These are phyloP conservation scores for Neodiprion virginianus DNA, from an alignment of 1,140 invertebrate species.

Conservation along the genomic window DNA sequence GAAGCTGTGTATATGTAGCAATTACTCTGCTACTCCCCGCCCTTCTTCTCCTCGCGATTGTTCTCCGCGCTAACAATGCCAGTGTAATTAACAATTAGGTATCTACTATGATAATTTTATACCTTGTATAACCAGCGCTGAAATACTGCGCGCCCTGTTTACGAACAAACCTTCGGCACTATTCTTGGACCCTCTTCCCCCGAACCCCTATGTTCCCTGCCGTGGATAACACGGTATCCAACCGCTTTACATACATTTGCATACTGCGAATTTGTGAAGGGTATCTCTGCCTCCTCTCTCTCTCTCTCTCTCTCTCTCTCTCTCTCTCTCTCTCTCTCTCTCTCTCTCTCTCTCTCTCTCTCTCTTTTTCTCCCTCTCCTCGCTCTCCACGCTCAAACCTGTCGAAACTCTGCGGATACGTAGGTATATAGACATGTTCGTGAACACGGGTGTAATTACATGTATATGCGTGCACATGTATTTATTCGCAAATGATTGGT, in stretches of 20 bases:
- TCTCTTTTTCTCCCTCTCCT: slow-evolving; percentile 8
- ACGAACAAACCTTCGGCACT: neutral
- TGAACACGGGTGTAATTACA: too few relatives aligned
- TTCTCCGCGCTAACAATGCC: slow-evolving; percentile 42
- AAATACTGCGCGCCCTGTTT: neutral
- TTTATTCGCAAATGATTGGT: too few relatives aligned
- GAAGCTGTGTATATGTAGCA: neutral
- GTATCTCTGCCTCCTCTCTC: neutral
- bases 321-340: neutral
- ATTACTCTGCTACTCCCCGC: neutral
- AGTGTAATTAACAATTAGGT: slow-evolving; percentile 58
- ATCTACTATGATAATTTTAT: slow-evolving; percentile 47
- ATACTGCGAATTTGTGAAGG: slow-evolving; percentile 20
- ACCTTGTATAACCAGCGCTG: slow-evolving; percentile 23
- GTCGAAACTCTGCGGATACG: neutral
- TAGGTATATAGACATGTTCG: too few relatives aligned
- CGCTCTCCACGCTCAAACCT: slow-evolving; percentile 15
- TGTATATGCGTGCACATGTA: too few relatives aligned
- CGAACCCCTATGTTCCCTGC: neutral
- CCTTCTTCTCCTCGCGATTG: neutral
- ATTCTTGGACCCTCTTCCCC: neutral
- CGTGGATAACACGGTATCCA: neutral
- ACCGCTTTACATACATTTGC: slow-evolving; percentile 50
- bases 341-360: slow-evolving; percentile 17
- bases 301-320: slow-evolving; percentile 17